Evolutionary conservation across 2,113 vertebrate genomes (phyloP).

Genomic region (Melanerpes formicivorus): DNA sequence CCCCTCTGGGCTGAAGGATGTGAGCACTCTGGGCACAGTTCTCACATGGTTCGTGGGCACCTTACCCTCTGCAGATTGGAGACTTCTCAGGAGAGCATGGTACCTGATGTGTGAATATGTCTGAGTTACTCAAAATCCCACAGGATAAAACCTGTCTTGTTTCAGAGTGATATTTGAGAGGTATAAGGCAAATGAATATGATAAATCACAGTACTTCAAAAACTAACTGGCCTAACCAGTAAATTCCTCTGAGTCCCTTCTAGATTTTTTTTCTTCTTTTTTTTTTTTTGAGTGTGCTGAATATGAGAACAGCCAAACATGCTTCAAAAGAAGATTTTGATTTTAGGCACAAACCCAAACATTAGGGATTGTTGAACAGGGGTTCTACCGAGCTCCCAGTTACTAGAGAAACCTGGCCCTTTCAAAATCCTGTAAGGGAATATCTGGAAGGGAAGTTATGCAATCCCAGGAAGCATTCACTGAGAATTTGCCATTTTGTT

Average conservation of each 20-base stretch:
- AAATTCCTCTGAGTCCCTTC: not conserved
- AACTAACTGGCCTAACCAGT: not conserved
- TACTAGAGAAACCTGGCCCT: not conserved
- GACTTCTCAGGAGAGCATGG: not conserved
- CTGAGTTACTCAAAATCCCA: not conserved
- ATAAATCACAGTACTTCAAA: not conserved
- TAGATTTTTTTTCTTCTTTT: not conserved
- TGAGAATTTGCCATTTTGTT: not conserved
- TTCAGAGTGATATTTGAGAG: not conserved
- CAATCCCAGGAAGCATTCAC: not conserved
- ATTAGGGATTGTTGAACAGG: not conserved
- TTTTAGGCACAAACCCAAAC: not conserved
- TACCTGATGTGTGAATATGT: not conserved
- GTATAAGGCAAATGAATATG: not conserved
- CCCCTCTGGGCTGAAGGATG: not conserved
- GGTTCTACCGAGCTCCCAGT: not conserved
- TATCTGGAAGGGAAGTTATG: not conserved
- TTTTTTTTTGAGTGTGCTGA: not conserved
- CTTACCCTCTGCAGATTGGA: not conserved
- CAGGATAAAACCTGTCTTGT: not conserved
- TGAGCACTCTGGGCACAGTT: not conserved
- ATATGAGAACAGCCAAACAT: not conserved
- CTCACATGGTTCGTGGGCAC: accelerated
- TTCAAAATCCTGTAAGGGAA: not conserved
- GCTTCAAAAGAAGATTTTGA: not conserved